Percentiles rank a stretch among this genome's conserved stretches.
Evolutionary conservation across 2,113 vertebrate genomes (phyloP).

Genomic region (Megalops atlanticus): DNA sequence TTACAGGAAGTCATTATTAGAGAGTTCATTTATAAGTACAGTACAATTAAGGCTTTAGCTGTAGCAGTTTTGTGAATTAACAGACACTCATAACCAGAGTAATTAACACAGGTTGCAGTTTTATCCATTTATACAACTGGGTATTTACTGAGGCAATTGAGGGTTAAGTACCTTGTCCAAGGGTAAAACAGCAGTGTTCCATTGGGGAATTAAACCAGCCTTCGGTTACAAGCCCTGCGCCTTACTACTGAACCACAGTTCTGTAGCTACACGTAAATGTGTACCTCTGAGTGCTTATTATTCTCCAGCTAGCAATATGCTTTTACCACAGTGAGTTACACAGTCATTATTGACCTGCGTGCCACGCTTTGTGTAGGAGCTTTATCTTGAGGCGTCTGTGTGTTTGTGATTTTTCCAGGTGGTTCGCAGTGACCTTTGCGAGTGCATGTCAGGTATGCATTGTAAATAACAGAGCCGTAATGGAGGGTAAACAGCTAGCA

Average conservation of each 20-base stretch:
- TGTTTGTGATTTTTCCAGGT: background rate
- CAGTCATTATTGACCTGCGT: too few relatives aligned
- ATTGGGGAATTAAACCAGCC: too few relatives aligned
- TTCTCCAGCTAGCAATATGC: background rate
- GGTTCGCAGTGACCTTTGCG: constrained; percentile 37
- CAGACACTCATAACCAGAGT: too few relatives aligned
- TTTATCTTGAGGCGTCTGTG: background rate
- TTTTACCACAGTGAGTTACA: background rate
- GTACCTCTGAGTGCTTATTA: background rate
- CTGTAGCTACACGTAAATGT: background rate
- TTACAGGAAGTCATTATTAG: background rate
- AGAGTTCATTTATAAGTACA: background rate
- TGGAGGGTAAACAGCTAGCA: constrained; percentile 11
- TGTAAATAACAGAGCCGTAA: background rate
- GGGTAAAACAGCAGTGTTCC: too few relatives aligned
- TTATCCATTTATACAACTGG: too few relatives aligned
- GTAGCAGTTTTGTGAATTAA: too few relatives aligned
- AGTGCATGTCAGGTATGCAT: constrained; percentile 46
- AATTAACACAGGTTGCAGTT: too few relatives aligned
- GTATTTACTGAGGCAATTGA: too few relatives aligned
- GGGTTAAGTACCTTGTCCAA: too few relatives aligned
- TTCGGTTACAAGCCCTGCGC: too few relatives aligned
- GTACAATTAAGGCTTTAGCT: background rate
- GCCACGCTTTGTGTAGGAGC: background rate
- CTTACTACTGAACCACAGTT: background rate